Evolutionary conservation across 2,888 invertebrate species (phyloP).

Genomic region (Torymus auratus): DNA sequence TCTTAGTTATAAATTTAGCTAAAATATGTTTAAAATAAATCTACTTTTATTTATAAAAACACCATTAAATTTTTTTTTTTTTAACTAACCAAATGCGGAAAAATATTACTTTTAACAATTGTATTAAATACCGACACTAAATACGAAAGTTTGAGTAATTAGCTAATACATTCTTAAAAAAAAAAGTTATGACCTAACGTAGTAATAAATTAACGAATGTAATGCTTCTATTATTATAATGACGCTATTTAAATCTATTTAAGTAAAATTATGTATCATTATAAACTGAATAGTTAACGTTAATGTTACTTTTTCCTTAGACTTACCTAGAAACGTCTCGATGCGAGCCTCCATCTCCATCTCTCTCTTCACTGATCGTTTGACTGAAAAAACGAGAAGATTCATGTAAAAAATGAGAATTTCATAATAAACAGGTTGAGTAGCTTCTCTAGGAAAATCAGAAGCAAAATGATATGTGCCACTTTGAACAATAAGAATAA

Average conservation of each 20-base stretch:
- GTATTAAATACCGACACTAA: too few relatives aligned
- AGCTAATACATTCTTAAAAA: too few relatives aligned
- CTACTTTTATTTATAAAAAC: too few relatives aligned
- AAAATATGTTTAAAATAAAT: too few relatives aligned
- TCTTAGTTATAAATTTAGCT: too few relatives aligned
- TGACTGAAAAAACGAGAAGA: constrained; percentile 78
- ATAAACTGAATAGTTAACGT: too few relatives aligned
- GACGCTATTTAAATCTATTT: constrained; percentile 40
- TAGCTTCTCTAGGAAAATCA: constrained; percentile 35
- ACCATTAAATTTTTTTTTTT: too few relatives aligned
- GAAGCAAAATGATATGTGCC: constrained; percentile 46
- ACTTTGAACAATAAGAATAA: constrained; percentile 36
- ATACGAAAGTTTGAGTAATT: too few relatives aligned
- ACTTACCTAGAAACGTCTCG: constrained; percentile 79
- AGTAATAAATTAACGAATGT: too few relatives aligned
- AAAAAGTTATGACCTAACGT: too few relatives aligned
- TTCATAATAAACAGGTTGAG: constrained; percentile 43
- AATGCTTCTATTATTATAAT: background rate
- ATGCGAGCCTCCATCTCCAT: constrained; percentile 78
- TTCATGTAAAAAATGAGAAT: constrained; percentile 34
- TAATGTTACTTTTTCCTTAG: background rate
- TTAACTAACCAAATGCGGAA: too few relatives aligned
- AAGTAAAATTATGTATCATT: background rate
- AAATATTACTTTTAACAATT: too few relatives aligned
- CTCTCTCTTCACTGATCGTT: constrained; percentile 83